phyloP scores from a whole-genome alignment of 2,888 invertebrate genomes.

The Furcula furcula region DNA sequence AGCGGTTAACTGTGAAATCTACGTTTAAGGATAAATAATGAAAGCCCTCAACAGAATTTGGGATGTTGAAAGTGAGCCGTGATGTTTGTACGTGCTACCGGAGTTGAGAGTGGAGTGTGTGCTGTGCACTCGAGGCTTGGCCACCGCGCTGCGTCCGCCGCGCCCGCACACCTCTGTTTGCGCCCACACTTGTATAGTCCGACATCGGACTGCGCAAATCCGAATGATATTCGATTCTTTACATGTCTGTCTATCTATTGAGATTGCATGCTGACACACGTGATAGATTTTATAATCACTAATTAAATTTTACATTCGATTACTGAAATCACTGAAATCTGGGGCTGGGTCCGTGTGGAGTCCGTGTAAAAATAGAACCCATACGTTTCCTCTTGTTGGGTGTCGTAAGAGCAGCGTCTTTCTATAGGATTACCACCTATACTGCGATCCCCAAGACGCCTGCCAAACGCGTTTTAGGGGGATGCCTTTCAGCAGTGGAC shows the following conservation, averaged over 20 bases:
- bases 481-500: too few species aligned
- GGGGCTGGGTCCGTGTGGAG: too few species aligned
- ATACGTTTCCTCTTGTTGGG: too few species aligned
- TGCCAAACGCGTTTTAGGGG: too few species aligned
- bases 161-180: conserved; percentile 31
- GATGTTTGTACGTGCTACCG: conserved; percentile 75
- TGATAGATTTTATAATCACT: neutral
- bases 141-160: conserved; percentile 7
- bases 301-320: too few species aligned
- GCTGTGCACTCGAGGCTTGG: conserved; percentile 59
- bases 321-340: conserved; percentile 1
- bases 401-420: too few species aligned
- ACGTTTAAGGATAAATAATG: conserved; percentile 26
- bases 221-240: conserved; percentile 21
- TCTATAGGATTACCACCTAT: too few species aligned
- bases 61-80: conserved; percentile 59
- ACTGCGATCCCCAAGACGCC: too few species aligned
- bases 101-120: conserved; percentile 69
- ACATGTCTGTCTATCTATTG: conserved; percentile 11
- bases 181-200: conserved; percentile 38
- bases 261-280: neutral
- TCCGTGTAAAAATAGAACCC: too few species aligned
- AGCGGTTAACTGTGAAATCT: conserved; percentile 9
- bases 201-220: conserved; percentile 44
- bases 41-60: conserved; percentile 55